Base-by-base conservation (phyloP, 92 coral and sea anemone genomes). In the Chrysogorgia sp. region DNA sequence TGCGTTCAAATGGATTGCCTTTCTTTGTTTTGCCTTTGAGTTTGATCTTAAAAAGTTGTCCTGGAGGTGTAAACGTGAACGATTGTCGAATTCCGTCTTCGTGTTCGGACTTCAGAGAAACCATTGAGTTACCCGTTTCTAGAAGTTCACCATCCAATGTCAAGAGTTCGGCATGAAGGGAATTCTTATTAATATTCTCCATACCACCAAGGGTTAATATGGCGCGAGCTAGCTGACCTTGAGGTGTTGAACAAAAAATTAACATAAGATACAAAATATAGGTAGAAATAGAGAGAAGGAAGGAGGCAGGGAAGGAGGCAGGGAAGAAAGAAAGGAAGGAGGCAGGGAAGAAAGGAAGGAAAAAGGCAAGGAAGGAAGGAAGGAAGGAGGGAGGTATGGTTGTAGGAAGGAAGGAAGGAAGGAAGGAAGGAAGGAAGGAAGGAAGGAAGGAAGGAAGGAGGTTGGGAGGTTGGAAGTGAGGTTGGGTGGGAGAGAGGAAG, bases 201-300 rank as follows among this genome's bases (percentile, higher is more conserved):
- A 81, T 84, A 19, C 97, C 92, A 31, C 92, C 88, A 14, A 92
- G 82, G 12, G 97, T 92, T 52, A 86, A 40, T 67, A 92, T 83
- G 34, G 85, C 85, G 41, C 66, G 34, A 37, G 92, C 92, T 34
- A 56, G 62, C 33, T 41, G 52, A 2, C 89, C 97, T 92, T 13
- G 53, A 29, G n/a, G n/a, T n/a, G n/a, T n/a, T n/a, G n/a, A 29
- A 57, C 9, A 29, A 3, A 23, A 29, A 6, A 1, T 14, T 7
- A 8, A 6, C 23, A 10, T 23, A 3, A 57, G 63, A 5, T 6
- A 23, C 26, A 52, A n/a, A n/a, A n/a, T n/a, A n/a, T n/a, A n/a
- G n/a, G n/a, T n/a, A n/a, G n/a, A n/a, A n/a, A n/a, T n/a, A n/a
- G n/a, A n/a, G n/a, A n/a, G n/a, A n/a, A n/a, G n/a, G n/a, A n/a